phyloP scores from a whole-genome alignment of 2,888 invertebrate species.

The Unio pictorum region DNA sequence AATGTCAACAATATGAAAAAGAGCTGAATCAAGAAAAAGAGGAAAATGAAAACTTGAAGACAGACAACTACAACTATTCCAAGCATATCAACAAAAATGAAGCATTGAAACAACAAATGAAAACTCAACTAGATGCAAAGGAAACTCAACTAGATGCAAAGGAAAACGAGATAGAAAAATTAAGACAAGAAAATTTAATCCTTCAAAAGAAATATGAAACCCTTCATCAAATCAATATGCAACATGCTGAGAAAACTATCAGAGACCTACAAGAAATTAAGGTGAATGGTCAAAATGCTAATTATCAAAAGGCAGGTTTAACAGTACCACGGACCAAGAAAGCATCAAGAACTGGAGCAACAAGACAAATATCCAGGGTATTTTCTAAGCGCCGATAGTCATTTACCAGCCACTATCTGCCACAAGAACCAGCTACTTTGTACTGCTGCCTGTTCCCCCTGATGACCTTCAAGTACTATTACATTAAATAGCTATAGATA shows the following conservation, averaged over 20 bases:
- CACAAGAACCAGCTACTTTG: no score
- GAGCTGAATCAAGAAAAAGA: conserved; percentile 36
- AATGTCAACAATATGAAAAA: conserved; percentile 24
- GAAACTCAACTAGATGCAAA: no score
- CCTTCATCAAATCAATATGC: conserved; percentile 24
- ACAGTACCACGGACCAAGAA: neutral
- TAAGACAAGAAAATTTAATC: conserved; percentile 32
- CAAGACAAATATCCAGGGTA: no score
- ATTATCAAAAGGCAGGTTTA: conserved; percentile 12
- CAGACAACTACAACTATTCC: conserved; percentile 46
- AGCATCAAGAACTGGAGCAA: no score
- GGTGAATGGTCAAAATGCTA: conserved; percentile 24
- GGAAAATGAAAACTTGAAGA: conserved; percentile 35
- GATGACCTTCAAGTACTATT: no score
- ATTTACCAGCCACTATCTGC: no score
- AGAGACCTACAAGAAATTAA: conserved; percentile 22
- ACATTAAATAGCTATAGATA: no score
- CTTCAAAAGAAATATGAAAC: conserved; percentile 31
- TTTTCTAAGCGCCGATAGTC: no score
- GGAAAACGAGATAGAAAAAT: no score
- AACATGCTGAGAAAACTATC: conserved; percentile 41
- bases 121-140: conserved; percentile 26
- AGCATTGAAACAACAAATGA: conserved; percentile 29
- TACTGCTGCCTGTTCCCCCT: no score
- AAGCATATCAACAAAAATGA: conserved; percentile 50